Evolutionary conservation across 2,113 vertebrate species (phyloP), one percentile per base, ranked within the genome.

Genomic region (Columba janthina): DNA sequence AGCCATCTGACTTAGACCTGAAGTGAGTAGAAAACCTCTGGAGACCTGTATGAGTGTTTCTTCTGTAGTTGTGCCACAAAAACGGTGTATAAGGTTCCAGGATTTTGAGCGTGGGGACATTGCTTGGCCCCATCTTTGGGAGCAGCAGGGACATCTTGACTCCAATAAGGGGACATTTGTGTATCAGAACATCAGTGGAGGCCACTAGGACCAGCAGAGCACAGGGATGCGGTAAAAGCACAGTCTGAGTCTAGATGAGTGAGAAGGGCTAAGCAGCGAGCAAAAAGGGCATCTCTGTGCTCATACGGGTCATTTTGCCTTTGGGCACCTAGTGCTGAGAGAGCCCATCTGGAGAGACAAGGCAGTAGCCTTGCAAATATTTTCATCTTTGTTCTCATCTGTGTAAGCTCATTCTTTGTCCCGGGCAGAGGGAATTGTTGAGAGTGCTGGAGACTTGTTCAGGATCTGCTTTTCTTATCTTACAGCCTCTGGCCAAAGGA

Each of bases 401-500:
- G 10, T 0, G 0, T 24, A 1, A 32, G 15, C 31, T 50, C 31
- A 5, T 18, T 32, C 17, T 19, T 26, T 34, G 22, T 15, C 5
- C 2, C 1, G 25, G 79, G 29, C 38, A 42, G 85, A 66, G 9
- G 48, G 18, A 5, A 26, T 12, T 6, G 44, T 20, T 36, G 54
- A 29, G 38, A 9, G 22, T 12, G 29, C 13, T 40, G 60, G 60
- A 18, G 10, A 5, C 3, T 46, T 36, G 20, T 19, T 88, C 40
- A 92, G 34, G 8, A 5, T 56, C 34, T 76, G 53, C 22, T 89
- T 14, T 60, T 56, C 46, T 81, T 42, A 8, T 22, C 20, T 87
- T 5, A 0, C 93, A 99, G 99, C 99, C 99, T 14, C 76, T 98
- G 29, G 98, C 99, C 88, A 99, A 99, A 97, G 99, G 99, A 66